Evolutionary conservation across 1,140 invertebrate genomes (phyloP).

Genomic region (Drosophila triauraria): DNA sequence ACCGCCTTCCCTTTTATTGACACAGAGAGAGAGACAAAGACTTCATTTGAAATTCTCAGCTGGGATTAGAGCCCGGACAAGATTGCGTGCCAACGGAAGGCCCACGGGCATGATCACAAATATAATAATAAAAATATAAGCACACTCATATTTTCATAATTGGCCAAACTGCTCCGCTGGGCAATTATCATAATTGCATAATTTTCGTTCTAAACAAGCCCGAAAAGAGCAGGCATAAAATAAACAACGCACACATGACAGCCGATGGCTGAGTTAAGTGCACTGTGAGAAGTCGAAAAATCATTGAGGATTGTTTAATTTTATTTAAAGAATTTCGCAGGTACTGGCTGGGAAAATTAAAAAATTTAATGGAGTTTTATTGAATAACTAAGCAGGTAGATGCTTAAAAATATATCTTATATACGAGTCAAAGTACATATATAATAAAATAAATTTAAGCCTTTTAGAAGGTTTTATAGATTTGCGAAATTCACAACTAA

Average conservation of each 20-base stretch:
- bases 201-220: conserved; percentile 80
- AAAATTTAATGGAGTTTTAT: no score
- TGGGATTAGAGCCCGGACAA: conserved; percentile 37
- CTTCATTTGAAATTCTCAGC: neutral
- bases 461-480: no score
- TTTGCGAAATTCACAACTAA: no score
- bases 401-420: no score
- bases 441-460: no score
- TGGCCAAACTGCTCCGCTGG: conserved; percentile 72
- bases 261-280: conserved; percentile 53
- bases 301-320: neutral
- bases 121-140: conserved; percentile 60
- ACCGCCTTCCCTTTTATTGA: conserved; percentile 25
- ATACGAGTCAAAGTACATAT: no score
- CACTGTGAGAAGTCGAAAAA: conserved; percentile 44
- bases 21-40: conserved; percentile 4
- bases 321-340: neutral
- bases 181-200: conserved; percentile 83
- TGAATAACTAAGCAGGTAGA: no score
- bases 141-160: conserved; percentile 73
- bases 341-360: neutral
- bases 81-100: conserved; percentile 61
- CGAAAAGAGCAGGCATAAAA: conserved; percentile 62
- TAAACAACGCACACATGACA: conserved; percentile 68
- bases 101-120: conserved; percentile 53